Conservation (phyloP, 2,888 invertebrate genomes). For the Meliscaeva auricollis region DNA sequence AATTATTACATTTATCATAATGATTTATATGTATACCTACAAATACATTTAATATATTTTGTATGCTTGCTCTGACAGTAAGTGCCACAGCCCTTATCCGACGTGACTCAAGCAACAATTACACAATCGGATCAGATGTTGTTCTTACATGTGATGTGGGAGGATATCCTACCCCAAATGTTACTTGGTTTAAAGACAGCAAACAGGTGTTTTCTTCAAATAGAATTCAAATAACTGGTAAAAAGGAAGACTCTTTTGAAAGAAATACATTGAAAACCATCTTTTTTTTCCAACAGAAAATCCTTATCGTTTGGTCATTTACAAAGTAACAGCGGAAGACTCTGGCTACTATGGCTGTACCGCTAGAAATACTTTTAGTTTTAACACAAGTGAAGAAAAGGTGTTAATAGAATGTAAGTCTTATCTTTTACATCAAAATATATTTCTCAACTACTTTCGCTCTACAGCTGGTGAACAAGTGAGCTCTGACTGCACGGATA, state of each 20-base stretch:
- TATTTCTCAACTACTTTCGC: constrained; percentile 1
- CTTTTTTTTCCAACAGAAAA: constrained; percentile 84
- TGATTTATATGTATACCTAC: too few species aligned
- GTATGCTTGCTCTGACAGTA: constrained; percentile 71
- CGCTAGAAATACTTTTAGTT: constrained; percentile 90
- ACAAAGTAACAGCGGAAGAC: constrained; percentile 87
- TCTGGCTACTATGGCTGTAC: constrained; percentile 93
- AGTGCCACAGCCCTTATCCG: constrained; percentile 87
- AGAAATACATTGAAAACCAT: neutral
- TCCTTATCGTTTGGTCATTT: constrained; percentile 89
- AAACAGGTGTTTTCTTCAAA: constrained; percentile 85
- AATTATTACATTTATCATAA: neutral
- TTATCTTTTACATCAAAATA: neutral
- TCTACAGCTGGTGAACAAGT: constrained; percentile 85
- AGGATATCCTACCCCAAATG: constrained; percentile 90
- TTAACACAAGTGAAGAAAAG: constrained; percentile 87
- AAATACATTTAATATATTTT: neutral
- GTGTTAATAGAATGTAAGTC: constrained; percentile 91
- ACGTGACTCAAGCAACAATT: constrained; percentile 84
- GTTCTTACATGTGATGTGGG: constrained; percentile 90
- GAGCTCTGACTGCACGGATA: constrained; percentile 93
- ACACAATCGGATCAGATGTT: constrained; percentile 88
- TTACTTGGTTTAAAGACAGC: constrained; percentile 93
- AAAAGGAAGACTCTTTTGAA: constrained; percentile 52
- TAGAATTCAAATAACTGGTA: constrained; percentile 88